Conservation (phyloP, 2,797 vertebrate species). For the Gadopsis marmoratus region DNA sequence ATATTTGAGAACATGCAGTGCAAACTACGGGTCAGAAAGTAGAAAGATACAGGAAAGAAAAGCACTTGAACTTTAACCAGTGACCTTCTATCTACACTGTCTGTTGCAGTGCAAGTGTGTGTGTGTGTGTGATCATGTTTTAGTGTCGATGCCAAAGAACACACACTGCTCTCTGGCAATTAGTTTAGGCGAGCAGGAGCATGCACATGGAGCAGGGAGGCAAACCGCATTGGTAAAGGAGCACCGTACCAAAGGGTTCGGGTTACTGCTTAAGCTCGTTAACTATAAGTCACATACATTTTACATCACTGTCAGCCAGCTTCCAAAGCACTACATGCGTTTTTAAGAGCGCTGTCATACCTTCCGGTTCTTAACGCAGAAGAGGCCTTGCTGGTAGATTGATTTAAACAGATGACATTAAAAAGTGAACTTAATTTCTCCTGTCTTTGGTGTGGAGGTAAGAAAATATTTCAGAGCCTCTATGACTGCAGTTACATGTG, state of each 20-base stretch:
- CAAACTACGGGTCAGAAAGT: not conserved
- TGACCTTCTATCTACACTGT: constrained; percentile 6
- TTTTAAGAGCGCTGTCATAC: not conserved
- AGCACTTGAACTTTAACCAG: constrained; percentile 16
- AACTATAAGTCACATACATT: constrained; percentile 20
- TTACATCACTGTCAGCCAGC: constrained; percentile 26
- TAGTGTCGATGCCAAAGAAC: constrained; percentile 25
- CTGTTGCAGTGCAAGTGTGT: not conserved
- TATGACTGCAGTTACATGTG: not conserved
- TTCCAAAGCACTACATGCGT: not conserved
- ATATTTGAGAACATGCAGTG: constrained; percentile 10
- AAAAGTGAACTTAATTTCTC: not conserved
- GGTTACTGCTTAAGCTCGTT: constrained; percentile 28
- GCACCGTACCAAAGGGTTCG: not conserved
- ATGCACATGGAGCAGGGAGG: not conserved
- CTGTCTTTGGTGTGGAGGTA: not conserved
- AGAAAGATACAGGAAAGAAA: constrained; percentile 33
- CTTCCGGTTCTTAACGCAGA: not conserved
- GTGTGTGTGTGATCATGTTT: not conserved
- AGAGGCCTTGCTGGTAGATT: not conserved
- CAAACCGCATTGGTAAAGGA: constrained; percentile 35
- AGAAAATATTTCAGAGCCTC: not conserved
- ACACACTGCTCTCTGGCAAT: constrained; percentile 12
- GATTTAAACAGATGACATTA: not conserved
- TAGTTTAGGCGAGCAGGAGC: constrained; percentile 15